Evolutionary conservation across 1,140 invertebrate species (phyloP).

Genomic region (Aphaenogaster rudis): DNA sequence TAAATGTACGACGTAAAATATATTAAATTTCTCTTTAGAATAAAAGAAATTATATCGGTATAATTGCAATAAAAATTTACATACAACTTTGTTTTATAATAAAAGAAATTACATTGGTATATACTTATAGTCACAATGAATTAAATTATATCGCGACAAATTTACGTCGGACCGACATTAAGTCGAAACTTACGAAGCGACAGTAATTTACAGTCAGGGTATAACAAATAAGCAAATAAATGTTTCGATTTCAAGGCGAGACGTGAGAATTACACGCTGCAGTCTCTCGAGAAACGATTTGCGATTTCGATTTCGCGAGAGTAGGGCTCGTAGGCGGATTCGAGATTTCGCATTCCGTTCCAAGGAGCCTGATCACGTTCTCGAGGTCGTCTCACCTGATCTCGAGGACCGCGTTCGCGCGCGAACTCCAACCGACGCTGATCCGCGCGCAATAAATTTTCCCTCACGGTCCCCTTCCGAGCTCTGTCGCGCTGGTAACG

Average conservation of each 20-base stretch:
- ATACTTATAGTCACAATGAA: too few species aligned
- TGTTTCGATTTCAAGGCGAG: background rate
- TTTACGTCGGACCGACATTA: background rate
- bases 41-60: background rate
- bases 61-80: background rate
- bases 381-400: constrained; percentile 5
- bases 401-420: background rate
- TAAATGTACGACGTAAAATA: background rate
- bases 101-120: too few species aligned
- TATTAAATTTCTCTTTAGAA: background rate
- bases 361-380: background rate
- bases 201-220: background rate
- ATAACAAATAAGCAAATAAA: constrained; percentile 2
- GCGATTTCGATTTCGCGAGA: constrained; percentile 5
- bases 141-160: background rate
- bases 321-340: background rate
- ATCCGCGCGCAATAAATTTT: constrained; percentile 72
- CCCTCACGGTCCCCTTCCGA: constrained; percentile 15
- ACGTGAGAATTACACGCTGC: background rate
- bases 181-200: background rate
- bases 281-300: background rate
- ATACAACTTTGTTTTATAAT: too few species aligned
- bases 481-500: constrained; percentile 74
- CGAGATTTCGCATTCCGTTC: background rate
- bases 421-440: constrained; percentile 6